Base-by-base conservation (phyloP, 1,140 invertebrate genomes). In the Drosophila neocordata region DNA sequence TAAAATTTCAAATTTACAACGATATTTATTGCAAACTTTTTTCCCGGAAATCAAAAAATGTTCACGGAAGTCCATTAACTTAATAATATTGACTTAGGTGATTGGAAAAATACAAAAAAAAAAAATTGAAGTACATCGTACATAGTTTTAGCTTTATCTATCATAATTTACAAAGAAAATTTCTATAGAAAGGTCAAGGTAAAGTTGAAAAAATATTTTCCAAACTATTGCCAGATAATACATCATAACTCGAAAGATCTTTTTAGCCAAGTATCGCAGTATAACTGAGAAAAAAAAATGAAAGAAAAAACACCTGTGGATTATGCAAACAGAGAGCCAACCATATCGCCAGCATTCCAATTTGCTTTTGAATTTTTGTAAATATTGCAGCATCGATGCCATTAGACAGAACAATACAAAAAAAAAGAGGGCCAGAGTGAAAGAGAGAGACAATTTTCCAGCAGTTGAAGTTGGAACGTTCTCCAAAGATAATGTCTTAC, bases 251-350 rank as follows among this genome's bases (percentile, higher is more conserved):
- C 5, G n/a, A 24, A 24, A 60, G 22, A 31, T 24, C 53, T 12
- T 24, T 22, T 18, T 34, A 69, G 44, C 22, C 34, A 61, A 34
- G 22, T 24, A 4, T 24, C 22, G 22, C 4, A 1, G 22, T 24
- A 55, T 18, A 24, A 22, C 41, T 20, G 31, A 34, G 31, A 34
- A 4, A 9, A 35, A 2, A 6, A 9, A 35, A 2, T 4, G 1
- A 24, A 4, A 35, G 37, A 22, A 3, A 55, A 55, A 69, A 71
- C 69, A 71, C 56, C 56, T 71, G 69, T 55, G 56, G n/a, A 35
- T 31, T 55, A 35, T 69, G 35, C 48, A 71, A 71, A 71, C 69
- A 69, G 7, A 59, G 59, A 70, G 58, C 53, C 48, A 18, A 59
- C 15, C n/a, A n/a, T n/a, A n/a, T 0, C 20, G 13, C 4, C 38